Conservation (phyloP, 2,797 vertebrate genomes). For the Champsocephalus gunnari region DNA sequence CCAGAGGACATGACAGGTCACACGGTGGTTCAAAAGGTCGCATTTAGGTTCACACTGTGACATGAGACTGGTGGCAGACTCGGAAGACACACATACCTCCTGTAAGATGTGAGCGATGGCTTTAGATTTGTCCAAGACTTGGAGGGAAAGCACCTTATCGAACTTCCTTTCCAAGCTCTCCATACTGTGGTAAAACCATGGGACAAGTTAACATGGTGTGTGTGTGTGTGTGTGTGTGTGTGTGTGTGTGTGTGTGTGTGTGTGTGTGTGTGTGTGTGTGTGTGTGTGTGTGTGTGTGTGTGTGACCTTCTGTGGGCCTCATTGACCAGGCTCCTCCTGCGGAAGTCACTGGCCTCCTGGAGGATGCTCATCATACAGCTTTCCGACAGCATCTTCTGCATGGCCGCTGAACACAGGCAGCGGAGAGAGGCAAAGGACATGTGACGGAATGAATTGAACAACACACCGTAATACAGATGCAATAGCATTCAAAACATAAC, state of each 20-base stretch:
- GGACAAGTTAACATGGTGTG: neutral
- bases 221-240: no score
- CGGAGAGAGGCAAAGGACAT: neutral
- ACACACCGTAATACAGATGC: neutral
- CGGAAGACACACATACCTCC: constrained; percentile 84
- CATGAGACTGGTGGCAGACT: neutral
- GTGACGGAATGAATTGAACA: neutral
- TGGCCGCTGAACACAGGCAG: constrained; percentile 85
- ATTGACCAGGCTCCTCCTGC: constrained; percentile 87
- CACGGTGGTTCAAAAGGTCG: neutral
- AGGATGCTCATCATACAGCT: constrained; percentile 87
- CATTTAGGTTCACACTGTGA: neutral
- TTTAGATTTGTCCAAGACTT: constrained; percentile 95
- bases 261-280: neutral
- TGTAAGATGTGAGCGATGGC: constrained; percentile 92
- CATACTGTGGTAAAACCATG: constrained; percentile 81
- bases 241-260: neutral
- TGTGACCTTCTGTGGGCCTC: constrained; percentile 91
- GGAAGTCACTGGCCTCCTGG: constrained; percentile 88
- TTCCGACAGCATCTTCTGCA: constrained; percentile 96
- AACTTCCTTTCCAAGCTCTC: constrained; percentile 91
- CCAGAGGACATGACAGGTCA: neutral
- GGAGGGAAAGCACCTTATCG: constrained; percentile 91
- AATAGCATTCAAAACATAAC: neutral
- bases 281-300: neutral